These are phyloP conservation scores for Globodera rostochiensis DNA, from an alignment of 1,140 invertebrate species.

Conservation along the genomic window DNA sequence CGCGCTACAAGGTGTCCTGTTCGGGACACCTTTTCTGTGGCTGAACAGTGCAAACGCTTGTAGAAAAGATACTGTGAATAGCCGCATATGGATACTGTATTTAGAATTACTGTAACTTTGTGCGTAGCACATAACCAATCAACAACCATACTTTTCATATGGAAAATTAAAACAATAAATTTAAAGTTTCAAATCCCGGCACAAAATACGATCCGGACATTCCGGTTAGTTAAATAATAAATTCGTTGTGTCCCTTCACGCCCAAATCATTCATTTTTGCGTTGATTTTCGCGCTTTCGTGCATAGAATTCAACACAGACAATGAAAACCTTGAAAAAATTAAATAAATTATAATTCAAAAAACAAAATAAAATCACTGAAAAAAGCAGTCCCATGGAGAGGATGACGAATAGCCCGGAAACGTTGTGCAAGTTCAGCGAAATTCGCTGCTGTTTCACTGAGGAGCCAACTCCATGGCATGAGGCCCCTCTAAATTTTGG, in stretches of 20 bases:
- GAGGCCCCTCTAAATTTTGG: constrained; percentile 57
- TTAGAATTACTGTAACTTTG: too few relatives aligned
- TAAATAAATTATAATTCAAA: background rate
- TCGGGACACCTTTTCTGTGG: background rate
- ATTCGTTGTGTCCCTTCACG: too few relatives aligned
- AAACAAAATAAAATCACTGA: constrained; percentile 28
- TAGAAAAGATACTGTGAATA: too few relatives aligned
- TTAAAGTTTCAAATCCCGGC: too few relatives aligned
- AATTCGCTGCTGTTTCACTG: constrained; percentile 63
- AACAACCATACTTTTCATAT: too few relatives aligned
- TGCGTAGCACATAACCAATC: too few relatives aligned
- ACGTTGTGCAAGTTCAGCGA: constrained; percentile 63
- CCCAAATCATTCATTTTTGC: background rate
- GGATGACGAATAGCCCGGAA: constrained; percentile 62
- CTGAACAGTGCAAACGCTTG: background rate
- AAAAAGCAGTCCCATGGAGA: constrained; percentile 55
- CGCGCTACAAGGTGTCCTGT: background rate
- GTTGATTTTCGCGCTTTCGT: constrained; percentile 22
- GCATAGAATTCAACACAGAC: constrained; percentile 41
- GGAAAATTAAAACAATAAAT: too few relatives aligned
- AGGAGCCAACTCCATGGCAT: constrained; percentile 59
- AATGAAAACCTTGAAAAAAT: constrained; percentile 25
- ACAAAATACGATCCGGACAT: too few relatives aligned
- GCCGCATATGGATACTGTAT: too few relatives aligned
- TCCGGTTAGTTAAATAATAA: too few relatives aligned